Conservation (phyloP, 2,888 invertebrate genomes). For the Leptopilina syphax region DNA sequence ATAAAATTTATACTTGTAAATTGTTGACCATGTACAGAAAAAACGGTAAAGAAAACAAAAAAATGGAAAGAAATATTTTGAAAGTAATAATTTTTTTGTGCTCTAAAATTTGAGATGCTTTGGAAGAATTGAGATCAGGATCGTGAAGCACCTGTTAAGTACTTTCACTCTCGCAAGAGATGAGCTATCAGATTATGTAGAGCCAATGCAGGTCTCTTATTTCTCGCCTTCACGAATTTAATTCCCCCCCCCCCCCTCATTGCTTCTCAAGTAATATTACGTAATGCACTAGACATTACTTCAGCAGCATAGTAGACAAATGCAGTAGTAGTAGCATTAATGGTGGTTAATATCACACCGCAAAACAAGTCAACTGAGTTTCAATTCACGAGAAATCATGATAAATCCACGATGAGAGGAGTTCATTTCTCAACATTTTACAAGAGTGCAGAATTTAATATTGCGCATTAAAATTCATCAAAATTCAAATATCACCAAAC, state of each 20-base stretch:
- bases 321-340: slow-evolving; percentile 45
- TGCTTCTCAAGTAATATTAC: slow-evolving; percentile 54
- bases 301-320: slow-evolving; percentile 55
- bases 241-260: slow-evolving; percentile 54
- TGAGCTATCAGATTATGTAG: slow-evolving; percentile 61
- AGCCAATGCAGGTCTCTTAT: slow-evolving; percentile 50
- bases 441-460: neutral
- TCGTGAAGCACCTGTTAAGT: slow-evolving; percentile 43
- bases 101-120: neutral
- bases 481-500: neutral
- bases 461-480: slow-evolving; percentile 17
- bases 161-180: slow-evolving; percentile 69
- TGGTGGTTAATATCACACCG: slow-evolving; percentile 24
- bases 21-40: too few species aligned
- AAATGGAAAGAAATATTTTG: too few species aligned
- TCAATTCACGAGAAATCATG: neutral
- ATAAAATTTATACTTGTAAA: too few species aligned
- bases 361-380: slow-evolving; percentile 12
- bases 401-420: neutral
- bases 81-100: too few species aligned
- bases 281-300: slow-evolving; percentile 64
- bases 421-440: neutral
- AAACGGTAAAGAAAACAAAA: too few species aligned
- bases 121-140: slow-evolving; percentile 5
- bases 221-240: slow-evolving; percentile 41